phyloP scores from a whole-genome alignment of 1,140 invertebrate species.

The Goniozus legneri region DNA sequence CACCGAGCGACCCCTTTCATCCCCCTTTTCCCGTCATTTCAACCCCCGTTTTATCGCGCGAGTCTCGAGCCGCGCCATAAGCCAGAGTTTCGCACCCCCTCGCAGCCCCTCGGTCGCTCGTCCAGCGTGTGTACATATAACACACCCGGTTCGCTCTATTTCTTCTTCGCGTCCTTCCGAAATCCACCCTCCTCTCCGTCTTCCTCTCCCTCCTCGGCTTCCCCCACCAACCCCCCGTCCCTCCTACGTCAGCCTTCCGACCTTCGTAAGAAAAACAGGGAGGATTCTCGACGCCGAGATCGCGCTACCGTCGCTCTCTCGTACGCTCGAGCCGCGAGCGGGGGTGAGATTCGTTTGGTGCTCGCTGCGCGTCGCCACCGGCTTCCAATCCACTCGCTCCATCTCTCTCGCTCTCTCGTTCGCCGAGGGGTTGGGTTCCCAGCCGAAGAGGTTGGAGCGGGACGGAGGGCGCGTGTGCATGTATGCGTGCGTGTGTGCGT shows the following conservation, averaged over 20 bases:
- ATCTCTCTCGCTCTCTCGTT: too few relatives aligned
- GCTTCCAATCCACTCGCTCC: conserved; percentile 10
- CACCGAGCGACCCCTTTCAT: background rate
- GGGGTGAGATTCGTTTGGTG: conserved; percentile 16
- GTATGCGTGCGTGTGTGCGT: background rate
- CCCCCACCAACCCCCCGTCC: background rate
- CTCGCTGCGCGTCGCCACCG: conserved; percentile 12
- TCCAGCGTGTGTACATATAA: too few relatives aligned
- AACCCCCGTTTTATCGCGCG: too few relatives aligned
- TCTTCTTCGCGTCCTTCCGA: too few relatives aligned
- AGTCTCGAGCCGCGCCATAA: too few relatives aligned
- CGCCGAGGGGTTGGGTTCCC: too few relatives aligned
- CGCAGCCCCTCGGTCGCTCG: too few relatives aligned
- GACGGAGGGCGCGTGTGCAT: background rate
- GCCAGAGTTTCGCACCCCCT: too few relatives aligned
- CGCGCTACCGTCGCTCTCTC: conserved; percentile 13
- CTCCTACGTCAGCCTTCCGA: background rate
- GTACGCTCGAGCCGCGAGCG: conserved; percentile 12
- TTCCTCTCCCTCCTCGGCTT: conserved; percentile 2
- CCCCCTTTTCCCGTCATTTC: background rate
- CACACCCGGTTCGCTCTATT: too few relatives aligned
- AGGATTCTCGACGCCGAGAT: too few relatives aligned
- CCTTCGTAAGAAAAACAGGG: background rate
- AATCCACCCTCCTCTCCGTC: background rate
- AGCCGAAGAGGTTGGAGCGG: too few relatives aligned